These are phyloP conservation scores for Halisarca cf. caerulea DNA, from an alignment of 37 sponge, comb jelly and placozoan genomes.

Conservation along the genomic window DNA sequence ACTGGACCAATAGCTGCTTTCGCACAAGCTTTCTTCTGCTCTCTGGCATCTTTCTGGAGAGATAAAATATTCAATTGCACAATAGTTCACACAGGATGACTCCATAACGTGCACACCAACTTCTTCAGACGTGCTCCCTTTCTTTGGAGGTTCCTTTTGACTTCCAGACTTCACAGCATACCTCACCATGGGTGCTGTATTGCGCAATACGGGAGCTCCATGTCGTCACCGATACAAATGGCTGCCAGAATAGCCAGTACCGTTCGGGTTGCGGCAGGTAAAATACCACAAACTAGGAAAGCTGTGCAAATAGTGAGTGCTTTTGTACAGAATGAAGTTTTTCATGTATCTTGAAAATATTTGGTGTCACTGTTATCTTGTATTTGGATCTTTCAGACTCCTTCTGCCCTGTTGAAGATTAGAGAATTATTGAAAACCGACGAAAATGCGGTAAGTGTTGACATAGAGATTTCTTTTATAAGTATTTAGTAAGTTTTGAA, in stretches of 20 bases:
- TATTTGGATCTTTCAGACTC: constrained; percentile 57
- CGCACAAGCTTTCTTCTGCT: background rate
- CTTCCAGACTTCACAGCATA: background rate
- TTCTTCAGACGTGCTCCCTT: no score
- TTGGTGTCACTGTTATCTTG: background rate
- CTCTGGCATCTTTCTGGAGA: no score
- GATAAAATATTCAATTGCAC: no score
- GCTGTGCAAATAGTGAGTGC: constrained; percentile 8
- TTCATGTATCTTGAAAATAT: background rate
- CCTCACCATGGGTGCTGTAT: constrained; percentile 15
- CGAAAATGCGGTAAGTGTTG: constrained; percentile 63
- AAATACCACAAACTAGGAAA: constrained; percentile 11
- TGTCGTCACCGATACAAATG: background rate
- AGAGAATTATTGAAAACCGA: constrained; percentile 40
- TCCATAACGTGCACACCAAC: no score
- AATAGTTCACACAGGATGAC: no score
- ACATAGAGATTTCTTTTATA: no score
- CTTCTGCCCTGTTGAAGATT: constrained; percentile 61
- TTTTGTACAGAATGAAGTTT: background rate
- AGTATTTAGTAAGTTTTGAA: no score
- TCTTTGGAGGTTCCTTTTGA: background rate
- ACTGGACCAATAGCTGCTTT: background rate
- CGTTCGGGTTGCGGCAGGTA: background rate
- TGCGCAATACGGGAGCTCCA: no score
- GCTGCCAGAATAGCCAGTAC: constrained; percentile 2